phyloP scores from a whole-genome alignment of 1,140 invertebrate species.

The Phymorhynchus buccinoides region DNA sequence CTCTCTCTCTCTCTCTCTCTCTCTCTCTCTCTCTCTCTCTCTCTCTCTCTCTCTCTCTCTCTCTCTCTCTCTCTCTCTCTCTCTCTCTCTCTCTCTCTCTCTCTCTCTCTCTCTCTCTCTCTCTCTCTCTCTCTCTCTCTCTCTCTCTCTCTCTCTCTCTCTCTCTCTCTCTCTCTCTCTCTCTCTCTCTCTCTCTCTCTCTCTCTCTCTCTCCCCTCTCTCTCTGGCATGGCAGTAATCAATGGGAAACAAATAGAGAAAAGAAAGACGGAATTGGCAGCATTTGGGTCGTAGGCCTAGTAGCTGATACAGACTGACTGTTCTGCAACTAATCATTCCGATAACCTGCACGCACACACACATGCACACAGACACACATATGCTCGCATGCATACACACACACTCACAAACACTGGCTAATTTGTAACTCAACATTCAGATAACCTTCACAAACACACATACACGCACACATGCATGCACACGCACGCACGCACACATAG shows the following conservation, averaged over 20 bases:
- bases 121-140: no score
- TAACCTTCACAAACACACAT: not conserved
- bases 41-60: conserved; percentile 12
- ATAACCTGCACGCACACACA: not conserved
- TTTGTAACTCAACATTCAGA: not conserved
- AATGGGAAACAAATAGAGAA: no score
- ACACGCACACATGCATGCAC: not conserved
- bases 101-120: not conserved
- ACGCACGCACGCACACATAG: not conserved
- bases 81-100: not conserved
- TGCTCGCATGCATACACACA: not conserved
- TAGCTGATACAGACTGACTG: no score
- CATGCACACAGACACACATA: not conserved
- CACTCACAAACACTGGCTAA: not conserved
- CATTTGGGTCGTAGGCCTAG: no score
- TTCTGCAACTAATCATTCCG: no score
- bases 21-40: not conserved
- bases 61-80: not conserved
- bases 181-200: not conserved
- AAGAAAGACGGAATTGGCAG: no score
- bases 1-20: not conserved
- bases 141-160: no score
- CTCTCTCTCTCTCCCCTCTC: not conserved
- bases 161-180: not conserved
- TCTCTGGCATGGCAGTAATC: no score